Evolutionary conservation across 2,888 invertebrate genomes (phyloP).

Genomic region (Drosophila longiperda): DNA sequence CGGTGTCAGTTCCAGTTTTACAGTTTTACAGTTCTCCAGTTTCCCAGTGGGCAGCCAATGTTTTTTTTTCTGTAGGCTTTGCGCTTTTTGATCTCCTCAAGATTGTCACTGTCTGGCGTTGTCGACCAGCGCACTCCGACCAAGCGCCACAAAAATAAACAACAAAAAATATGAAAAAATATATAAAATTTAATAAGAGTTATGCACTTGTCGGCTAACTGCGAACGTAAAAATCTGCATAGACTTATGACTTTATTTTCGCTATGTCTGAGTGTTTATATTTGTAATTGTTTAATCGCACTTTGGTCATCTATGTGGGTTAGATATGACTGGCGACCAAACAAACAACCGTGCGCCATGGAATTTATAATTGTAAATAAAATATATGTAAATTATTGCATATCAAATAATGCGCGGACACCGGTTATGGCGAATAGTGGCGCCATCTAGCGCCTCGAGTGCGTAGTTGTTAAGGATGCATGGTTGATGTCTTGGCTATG

Average conservation of each 20-base stretch:
- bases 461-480: conserved; percentile 32
- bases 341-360: conserved; percentile 31
- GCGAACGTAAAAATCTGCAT: conserved; percentile 64
- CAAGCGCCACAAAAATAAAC: conserved; percentile 57
- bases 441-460: conserved; percentile 41
- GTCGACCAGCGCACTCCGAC: conserved; percentile 30
- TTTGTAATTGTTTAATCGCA: conserved; percentile 66
- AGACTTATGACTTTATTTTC: conserved; percentile 71
- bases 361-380: conserved; percentile 54
- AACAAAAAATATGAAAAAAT: conserved; percentile 5
- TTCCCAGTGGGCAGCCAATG: conserved; percentile 56
- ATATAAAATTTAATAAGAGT: conserved; percentile 56
- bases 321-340: conserved; percentile 47
- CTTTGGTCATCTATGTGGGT: conserved; percentile 69
- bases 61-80: conserved; percentile 62
- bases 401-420: conserved; percentile 1
- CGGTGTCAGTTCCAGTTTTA: conserved; percentile 21
- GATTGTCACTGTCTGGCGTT: conserved; percentile 68
- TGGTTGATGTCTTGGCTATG: conserved; percentile 37
- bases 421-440: background rate
- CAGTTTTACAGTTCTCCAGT: conserved; percentile 37
- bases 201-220: conserved; percentile 69
- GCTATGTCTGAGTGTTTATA: conserved; percentile 25
- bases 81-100: conserved; percentile 73
- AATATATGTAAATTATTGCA: conserved; percentile 9